phyloP scores from a whole-genome alignment of 2,113 vertebrate genomes.

The Dipodomys ordii region DNA sequence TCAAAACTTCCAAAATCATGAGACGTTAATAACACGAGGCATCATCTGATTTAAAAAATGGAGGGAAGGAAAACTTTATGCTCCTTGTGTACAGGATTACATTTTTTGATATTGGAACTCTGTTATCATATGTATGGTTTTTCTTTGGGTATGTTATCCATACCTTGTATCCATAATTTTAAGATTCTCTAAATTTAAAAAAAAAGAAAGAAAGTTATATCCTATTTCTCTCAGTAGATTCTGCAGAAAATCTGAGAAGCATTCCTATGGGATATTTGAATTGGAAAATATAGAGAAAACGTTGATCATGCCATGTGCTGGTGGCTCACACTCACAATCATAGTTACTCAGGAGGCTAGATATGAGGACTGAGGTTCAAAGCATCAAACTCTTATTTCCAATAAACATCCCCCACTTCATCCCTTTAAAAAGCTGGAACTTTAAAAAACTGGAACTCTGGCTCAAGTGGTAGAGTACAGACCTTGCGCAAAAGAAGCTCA shows the following conservation, averaged over 20 bases:
- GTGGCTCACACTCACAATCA: too few species aligned
- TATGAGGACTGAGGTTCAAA: too few species aligned
- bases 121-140: not conserved
- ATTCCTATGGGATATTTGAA: too few species aligned
- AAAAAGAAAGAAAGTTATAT: not conserved
- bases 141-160: not conserved
- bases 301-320: too few species aligned
- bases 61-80: not conserved
- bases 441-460: too few species aligned
- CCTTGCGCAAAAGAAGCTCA: too few species aligned
- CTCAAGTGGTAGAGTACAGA: too few species aligned
- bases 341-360: too few species aligned
- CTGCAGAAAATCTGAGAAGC: constrained; percentile 6
- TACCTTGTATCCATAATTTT: not conserved
- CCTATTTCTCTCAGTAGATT: not conserved
- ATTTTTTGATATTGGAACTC: not conserved
- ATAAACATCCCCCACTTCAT: too few species aligned
- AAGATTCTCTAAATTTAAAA: not conserved
- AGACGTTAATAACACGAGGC: not conserved
- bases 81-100: not conserved
- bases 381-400: too few species aligned
- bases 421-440: too few species aligned
- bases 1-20: not conserved
- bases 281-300: not conserved
- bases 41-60: not conserved